These are phyloP conservation scores for Trissolcus basalis DNA, from an alignment of 1,140 invertebrate genomes.

Conservation along the genomic window DNA sequence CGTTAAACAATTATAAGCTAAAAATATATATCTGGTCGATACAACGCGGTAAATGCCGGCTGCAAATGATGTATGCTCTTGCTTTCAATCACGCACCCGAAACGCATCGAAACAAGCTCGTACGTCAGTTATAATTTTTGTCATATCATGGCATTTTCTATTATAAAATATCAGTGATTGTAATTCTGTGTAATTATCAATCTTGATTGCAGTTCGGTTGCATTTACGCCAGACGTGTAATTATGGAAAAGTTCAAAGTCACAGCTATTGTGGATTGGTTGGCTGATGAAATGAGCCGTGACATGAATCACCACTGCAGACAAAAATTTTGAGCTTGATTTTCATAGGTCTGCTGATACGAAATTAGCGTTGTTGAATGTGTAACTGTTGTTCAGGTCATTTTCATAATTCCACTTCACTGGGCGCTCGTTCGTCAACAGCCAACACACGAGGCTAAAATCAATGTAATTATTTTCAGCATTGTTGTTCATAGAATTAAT, in stretches of 20 bases:
- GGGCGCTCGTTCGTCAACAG: conserved; percentile 20
- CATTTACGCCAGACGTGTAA: no score
- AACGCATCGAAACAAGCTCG: not conserved
- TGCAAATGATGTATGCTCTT: no score
- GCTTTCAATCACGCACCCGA: no score
- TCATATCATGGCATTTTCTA: conserved; percentile 3
- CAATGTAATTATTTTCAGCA: no score
- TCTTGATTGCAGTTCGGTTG: conserved; percentile 12
- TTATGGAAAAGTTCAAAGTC: no score
- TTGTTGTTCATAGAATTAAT: no score
- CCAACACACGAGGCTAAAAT: not conserved
- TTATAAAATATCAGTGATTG: conserved; percentile 16
- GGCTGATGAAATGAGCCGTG: conserved; percentile 21
- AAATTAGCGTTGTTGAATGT: conserved; percentile 48
- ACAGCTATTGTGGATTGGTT: no score
- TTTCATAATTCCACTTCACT: conserved; percentile 42
- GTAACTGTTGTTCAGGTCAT: conserved; percentile 47
- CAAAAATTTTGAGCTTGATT: no score
- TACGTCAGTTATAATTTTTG: conserved; percentile 10
- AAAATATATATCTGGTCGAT: not conserved
- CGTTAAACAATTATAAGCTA: conserved; percentile 4
- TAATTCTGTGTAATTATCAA: conserved; percentile 33
- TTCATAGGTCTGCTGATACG: no score
- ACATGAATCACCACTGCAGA: conserved; percentile 6
- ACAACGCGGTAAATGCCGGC: no score